A percentile compares a stretch with the other conserved stretches of the same genome.
These are phyloP conservation scores for Cheirogaleus major DNA, from an alignment of 2,797 vertebrate species.

Conservation along the genomic window DNA sequence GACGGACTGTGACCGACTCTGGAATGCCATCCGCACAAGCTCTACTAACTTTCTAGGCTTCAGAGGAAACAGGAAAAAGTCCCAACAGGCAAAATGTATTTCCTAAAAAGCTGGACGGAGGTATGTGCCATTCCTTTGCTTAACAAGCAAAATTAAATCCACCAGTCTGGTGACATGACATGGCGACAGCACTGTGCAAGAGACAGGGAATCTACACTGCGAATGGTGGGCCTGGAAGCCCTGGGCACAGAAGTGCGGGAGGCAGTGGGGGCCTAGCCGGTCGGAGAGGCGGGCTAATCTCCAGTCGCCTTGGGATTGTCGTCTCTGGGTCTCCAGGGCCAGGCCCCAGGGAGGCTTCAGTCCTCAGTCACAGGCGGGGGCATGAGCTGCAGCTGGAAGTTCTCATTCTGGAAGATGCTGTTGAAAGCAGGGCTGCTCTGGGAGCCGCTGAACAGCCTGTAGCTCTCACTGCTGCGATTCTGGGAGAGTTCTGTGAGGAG, in stretches of 20 bases:
- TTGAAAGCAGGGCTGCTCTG: conserved; percentile 84
- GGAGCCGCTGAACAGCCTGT: conserved; percentile 84
- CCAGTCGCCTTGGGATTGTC: background rate
- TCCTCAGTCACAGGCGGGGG: conserved; percentile 92
- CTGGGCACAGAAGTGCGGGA: too few relatives aligned
- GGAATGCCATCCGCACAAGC: background rate
- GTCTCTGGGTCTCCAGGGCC: background rate
- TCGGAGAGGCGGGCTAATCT: background rate
- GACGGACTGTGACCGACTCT: fast-evolving
- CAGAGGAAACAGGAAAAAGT: background rate
- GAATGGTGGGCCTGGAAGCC: fast-evolving
- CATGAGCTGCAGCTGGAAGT: conserved; percentile 92
- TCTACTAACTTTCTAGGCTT: background rate
- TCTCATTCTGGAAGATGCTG: conserved; percentile 92
- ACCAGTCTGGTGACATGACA: background rate
- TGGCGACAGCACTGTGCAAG: background rate
- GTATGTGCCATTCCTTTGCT: background rate
- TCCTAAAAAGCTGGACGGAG: background rate
- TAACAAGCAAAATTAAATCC: background rate
- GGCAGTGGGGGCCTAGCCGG: background rate
- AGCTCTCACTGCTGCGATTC: conserved; percentile 86
- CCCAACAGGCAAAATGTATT: background rate
- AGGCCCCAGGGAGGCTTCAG: conserved; percentile 32
- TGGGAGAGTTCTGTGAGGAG: conserved; percentile 93
- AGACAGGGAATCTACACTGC: background rate